Evolutionary conservation across 2,888 invertebrate species (phyloP).

Genomic region (Lithophane leautieri): DNA sequence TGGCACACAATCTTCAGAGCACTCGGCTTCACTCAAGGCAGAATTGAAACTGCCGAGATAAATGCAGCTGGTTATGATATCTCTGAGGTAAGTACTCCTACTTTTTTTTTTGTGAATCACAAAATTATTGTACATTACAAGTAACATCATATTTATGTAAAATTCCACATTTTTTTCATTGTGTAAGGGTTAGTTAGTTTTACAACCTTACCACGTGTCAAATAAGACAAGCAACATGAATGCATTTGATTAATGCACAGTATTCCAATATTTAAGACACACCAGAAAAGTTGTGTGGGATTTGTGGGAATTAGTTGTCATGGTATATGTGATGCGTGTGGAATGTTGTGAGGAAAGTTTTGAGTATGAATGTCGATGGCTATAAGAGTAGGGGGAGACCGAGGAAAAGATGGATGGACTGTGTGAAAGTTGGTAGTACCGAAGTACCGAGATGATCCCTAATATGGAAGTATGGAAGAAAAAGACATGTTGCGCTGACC

Average conservation of each 20-base stretch:
- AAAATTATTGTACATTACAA: not conserved
- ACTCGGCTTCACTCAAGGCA: constrained; percentile 90
- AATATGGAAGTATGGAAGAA: not conserved
- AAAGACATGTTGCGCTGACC: not conserved
- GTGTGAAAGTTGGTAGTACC: not conserved
- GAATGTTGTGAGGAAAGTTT: no score
- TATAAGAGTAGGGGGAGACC: not conserved
- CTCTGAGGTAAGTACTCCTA: constrained; percentile 83
- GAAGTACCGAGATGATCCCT: not conserved
- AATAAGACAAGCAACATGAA: not conserved
- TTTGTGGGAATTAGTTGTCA: not conserved
- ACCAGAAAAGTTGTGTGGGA: not conserved
- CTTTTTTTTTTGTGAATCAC: not conserved
- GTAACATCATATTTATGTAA: not conserved
- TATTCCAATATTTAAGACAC: not conserved
- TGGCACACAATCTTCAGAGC: constrained; percentile 91
- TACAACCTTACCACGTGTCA: not conserved
- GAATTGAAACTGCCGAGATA: constrained; percentile 91
- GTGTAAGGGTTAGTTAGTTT: not conserved
- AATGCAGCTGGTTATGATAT: constrained; percentile 86
- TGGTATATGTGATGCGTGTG: not conserved
- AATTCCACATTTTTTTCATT: no score
- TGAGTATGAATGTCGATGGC: not conserved
- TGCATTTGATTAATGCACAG: not conserved
- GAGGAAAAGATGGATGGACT: not conserved